phyloP scores from a whole-genome alignment of 2,113 vertebrate species.

The Mixornis gularis region DNA sequence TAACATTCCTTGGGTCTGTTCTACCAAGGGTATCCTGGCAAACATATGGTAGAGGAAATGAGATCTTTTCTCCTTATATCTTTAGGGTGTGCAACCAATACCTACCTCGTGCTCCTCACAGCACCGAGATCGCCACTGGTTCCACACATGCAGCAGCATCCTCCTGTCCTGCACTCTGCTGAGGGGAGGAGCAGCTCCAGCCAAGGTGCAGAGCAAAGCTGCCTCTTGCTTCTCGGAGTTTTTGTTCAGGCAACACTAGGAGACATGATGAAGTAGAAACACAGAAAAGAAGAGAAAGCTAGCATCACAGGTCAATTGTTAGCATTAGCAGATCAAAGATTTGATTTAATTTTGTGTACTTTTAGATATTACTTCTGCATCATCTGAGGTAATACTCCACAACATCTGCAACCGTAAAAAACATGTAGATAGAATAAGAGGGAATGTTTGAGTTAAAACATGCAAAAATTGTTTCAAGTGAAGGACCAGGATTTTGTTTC shows the following conservation, averaged over 20 bases:
- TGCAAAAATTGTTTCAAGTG: neutral
- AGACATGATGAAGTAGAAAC: neutral
- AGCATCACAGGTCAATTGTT: neutral
- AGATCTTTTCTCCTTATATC: neutral
- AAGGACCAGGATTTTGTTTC: neutral
- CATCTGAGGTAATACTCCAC: neutral
- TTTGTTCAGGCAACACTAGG: neutral
- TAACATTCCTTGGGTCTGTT: neutral
- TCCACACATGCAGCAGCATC: neutral
- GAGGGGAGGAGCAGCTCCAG: neutral
- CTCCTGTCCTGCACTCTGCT: neutral
- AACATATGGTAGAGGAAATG: neutral
- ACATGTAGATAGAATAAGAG: neutral
- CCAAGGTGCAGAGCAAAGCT: neutral
- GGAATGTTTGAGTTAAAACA: neutral
- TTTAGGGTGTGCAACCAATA: fast-evolving
- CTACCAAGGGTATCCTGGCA: neutral
- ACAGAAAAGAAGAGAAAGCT: neutral
- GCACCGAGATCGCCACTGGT: neutral
- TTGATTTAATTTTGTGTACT: neutral
- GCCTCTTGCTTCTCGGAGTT: neutral
- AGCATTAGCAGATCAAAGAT: neutral
- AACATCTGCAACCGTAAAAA: neutral
- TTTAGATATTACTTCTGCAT: neutral
- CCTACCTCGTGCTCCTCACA: fast-evolving